phyloP scores from a whole-genome alignment of 2,113 vertebrate genomes.

The Pangasianodon gigas region DNA sequence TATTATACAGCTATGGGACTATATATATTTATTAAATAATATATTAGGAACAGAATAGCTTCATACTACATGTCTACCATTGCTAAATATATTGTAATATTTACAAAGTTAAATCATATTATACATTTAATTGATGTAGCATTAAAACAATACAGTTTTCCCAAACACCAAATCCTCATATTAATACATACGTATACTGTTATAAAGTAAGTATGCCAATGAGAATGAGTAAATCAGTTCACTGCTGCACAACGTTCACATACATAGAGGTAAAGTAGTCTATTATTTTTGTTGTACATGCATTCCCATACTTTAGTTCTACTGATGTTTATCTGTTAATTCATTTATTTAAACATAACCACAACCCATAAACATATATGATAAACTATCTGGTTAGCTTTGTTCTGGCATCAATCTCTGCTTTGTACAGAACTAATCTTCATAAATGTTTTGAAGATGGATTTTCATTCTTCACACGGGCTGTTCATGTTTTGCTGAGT shows the following conservation, averaged over 20 bases:
- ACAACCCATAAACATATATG: neutral
- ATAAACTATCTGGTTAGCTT: neutral
- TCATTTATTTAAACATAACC: neutral
- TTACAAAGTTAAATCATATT: neutral
- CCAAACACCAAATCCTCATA: neutral
- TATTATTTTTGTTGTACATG: neutral
- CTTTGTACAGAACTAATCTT: neutral
- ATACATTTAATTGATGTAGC: neutral
- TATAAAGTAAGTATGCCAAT: neutral
- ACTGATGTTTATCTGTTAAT: neutral
- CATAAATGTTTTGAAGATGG: too few relatives aligned
- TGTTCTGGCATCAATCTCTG: neutral
- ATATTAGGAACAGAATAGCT: neutral
- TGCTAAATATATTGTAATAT: neutral
- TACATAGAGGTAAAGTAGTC: neutral
- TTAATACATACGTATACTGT: neutral
- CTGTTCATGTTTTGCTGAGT: conserved; percentile 10
- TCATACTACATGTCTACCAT: neutral
- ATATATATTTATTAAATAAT: neutral
- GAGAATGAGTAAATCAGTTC: neutral
- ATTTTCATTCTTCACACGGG: conserved; percentile 6
- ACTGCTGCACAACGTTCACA: neutral
- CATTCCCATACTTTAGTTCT: neutral
- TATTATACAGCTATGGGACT: neutral
- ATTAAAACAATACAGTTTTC: neutral